Evolutionary conservation across 2,888 invertebrate genomes (phyloP).

Genomic region (Callosobruchus maculatus): DNA sequence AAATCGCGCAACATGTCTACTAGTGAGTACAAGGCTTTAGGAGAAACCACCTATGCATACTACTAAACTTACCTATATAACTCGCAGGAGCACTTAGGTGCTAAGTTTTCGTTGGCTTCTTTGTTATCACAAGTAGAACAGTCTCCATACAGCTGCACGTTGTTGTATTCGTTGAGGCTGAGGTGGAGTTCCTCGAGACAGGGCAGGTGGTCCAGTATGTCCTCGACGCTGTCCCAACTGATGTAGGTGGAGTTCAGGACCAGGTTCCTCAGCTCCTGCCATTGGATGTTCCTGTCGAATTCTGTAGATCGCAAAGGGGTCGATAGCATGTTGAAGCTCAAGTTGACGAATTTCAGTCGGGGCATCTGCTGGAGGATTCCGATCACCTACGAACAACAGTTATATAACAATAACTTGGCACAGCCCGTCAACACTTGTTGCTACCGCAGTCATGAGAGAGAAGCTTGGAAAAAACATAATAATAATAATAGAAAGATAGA

Average conservation of each 20-base stretch:
- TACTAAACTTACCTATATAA: constrained; percentile 5
- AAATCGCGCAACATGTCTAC: too few relatives aligned
- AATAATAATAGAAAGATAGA: too few relatives aligned
- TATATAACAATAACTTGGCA: too few relatives aligned
- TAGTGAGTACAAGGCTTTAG: too few relatives aligned
- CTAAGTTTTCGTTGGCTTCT: constrained; percentile 19
- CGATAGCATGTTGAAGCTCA: constrained; percentile 83
- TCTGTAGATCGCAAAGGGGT: constrained; percentile 59
- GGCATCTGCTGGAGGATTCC: constrained; percentile 85
- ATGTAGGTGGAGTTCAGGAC: constrained; percentile 86
- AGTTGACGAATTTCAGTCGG: constrained; percentile 82
- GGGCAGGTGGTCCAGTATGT: constrained; percentile 70
- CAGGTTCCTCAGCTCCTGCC: constrained; percentile 68
- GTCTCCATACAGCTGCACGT: constrained; percentile 63
- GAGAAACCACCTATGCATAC: too few relatives aligned
- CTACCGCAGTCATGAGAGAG: too few relatives aligned
- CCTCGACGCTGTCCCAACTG: constrained; percentile 79
- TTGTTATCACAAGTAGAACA: constrained; percentile 31
- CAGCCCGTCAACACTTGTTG: too few relatives aligned
- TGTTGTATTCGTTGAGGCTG: constrained; percentile 83
- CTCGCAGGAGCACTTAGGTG: constrained; percentile 13
- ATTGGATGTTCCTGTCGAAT: constrained; percentile 42
- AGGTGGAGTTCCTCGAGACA: constrained; percentile 88
- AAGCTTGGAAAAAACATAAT: too few relatives aligned
- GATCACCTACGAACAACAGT: constrained; percentile 62